Base-by-base conservation (phyloP, 2,113 vertebrate species). In the Scalopus aquaticus region DNA sequence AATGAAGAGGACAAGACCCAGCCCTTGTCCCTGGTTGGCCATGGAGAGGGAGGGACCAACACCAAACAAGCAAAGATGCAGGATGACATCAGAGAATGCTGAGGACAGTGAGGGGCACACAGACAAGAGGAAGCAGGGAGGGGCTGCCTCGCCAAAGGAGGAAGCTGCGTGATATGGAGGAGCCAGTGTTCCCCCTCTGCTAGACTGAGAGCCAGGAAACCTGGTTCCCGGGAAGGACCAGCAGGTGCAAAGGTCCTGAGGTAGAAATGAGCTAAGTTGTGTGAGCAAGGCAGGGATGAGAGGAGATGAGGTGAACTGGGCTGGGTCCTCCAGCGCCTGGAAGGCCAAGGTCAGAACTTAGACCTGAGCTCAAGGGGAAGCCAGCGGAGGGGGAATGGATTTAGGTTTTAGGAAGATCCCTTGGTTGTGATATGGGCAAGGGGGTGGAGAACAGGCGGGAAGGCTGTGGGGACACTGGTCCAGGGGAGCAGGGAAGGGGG, bases 241-340 rank as follows among this genome's bases (percentile, higher is more conserved):
- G 49, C 56, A 62, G 3, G 64, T 83, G 51, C 95, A 93, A 94
- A 95, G 94, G 64, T 22, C 94, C 90, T 86, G 88, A 6, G 92
- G 90, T 11, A 8, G 51, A 22, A 46, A 19, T 1, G 44, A 51
- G 37, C 28, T 39, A 17, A 3, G 2, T 19, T 0, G 19, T 22
- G 3, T 16, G n/a, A 58, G 58, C 7, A 26, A 37, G 72, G 44
- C 37, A 6, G 11, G 5, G 30, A 60, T 7, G 9, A 26, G 46
- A 54, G 24, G 32, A 46, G 17, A 13, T 24, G 26, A 24, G 46
- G 42, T 1, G n/a, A 62, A 49, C n/a, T 28, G 35, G 65, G 26
- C 5, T 54, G 10, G n/a, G 32, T 39, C 35, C 7, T 0, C 3
- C 4, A 39, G 60, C 56, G 26, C 54, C 93, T 62, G 9, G 24